These are phyloP conservation scores for Sibirionetta formosa DNA, from an alignment of 2,797 vertebrate species.

Conservation along the genomic window DNA sequence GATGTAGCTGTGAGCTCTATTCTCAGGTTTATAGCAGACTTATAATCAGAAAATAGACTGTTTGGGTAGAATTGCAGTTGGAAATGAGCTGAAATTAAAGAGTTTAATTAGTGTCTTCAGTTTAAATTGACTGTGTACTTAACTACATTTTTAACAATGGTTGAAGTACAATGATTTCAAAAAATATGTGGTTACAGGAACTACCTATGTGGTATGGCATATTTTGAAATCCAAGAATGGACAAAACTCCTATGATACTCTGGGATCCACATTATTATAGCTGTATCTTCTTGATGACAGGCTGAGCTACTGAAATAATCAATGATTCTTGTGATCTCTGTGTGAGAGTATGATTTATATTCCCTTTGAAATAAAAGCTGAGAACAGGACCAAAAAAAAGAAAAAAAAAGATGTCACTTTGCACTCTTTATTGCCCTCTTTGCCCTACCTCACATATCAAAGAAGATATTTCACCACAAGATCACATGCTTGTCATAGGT, in stretches of 20 bases:
- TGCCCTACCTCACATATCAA: constrained; percentile 23
- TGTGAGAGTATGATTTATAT: constrained; percentile 28
- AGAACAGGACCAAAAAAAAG: background rate
- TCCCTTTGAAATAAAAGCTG: constrained; percentile 47
- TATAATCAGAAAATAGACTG: background rate
- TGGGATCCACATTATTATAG: background rate
- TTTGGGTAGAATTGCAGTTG: background rate
- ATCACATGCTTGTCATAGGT: constrained; percentile 2
- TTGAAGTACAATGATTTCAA: background rate
- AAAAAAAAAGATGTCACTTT: constrained; percentile 16
- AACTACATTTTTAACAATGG: background rate
- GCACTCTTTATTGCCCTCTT: constrained; percentile 40
- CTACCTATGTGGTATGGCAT: background rate
- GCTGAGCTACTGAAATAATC: constrained; percentile 44
- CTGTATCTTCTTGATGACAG: background rate
- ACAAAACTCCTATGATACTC: background rate
- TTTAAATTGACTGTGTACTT: background rate
- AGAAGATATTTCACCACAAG: constrained; percentile 28
- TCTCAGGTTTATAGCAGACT: background rate
- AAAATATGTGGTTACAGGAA: background rate
- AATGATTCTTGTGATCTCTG: constrained; percentile 35
- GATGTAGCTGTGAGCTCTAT: background rate
- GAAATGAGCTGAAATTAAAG: background rate
- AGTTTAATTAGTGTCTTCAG: background rate
- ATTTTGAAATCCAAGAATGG: background rate